Base-by-base conservation (phyloP, 2,113 vertebrate species). In the Brachypteracias leptosomus region DNA sequence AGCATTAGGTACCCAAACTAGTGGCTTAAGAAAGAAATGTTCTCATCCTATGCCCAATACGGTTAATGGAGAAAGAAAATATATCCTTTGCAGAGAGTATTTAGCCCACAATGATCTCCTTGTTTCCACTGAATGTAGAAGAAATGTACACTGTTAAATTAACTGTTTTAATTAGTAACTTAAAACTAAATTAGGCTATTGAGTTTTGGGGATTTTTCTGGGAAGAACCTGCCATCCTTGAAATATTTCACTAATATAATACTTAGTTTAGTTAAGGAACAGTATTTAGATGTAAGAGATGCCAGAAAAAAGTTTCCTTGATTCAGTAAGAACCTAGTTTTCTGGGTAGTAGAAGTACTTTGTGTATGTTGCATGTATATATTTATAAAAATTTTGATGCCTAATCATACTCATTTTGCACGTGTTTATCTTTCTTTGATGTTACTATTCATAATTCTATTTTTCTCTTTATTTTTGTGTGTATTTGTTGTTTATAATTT, bases 131-230 rank as follows among this genome's bases (percentile, higher is more conserved):
- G 72, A 38, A 20, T 61, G 7, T 16, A 68, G 18, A 91, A 68
- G 13, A 26, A 85, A 75, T 22, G 16, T 40, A 49, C 24, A n/a
- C 13, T 59, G 28, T 9, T 91, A 89, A 92, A 94, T 89, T 84
- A 22, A 87, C 87, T 91, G 73, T 6, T 81, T 94, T 94, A 92
- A 94, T 95, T 95, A 96, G 15, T 8, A 78, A 17, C 77, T 18
- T 78, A 51, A 94, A 91, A 87, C 74, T 67, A 93, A 91, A 78
- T 46, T 59, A 82, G 17, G 10, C 28, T 77, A 57, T 77, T 74
- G 61, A 85, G 31, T 85, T 90, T 90, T 58, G 68, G 29, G 38
- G n/a, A 62, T 90, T 89, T 9, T 93, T 95, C 61, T 59, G 26
- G 38, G 73, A 89, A 91, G 49, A 92, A 87, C 67, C 38, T 3